Percentiles rank a stretch among this genome's conserved stretches.
Evolutionary conservation across 2,888 invertebrate species (phyloP).

Genomic region (Strigamia maritima): DNA sequence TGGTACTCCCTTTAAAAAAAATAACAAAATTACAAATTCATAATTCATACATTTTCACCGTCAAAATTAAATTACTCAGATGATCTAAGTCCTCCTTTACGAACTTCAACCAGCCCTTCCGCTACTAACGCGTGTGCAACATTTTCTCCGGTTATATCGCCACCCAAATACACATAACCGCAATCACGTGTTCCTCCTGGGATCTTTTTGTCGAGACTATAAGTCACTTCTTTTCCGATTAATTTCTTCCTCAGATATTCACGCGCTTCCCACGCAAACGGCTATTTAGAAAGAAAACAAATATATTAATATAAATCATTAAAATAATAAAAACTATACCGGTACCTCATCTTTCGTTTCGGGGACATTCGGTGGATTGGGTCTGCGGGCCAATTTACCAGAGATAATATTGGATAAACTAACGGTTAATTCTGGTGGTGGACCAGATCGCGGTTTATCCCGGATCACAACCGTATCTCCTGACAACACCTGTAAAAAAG

Average conservation of each 20-base stretch:
- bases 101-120: conserved; percentile 83
- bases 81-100: conserved; percentile 19
- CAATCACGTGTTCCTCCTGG: conserved; percentile 73
- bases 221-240: conserved; percentile 84
- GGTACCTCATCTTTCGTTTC: conserved; percentile 53
- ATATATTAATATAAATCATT: not conserved
- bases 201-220: conserved; percentile 73
- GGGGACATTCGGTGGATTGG: conserved; percentile 56
- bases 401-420: conserved; percentile 87
- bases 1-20: conserved; percentile 52
- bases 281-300: conserved; percentile 58
- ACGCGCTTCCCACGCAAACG: conserved; percentile 96
- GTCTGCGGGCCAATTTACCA: conserved; percentile 81
- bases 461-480: conserved; percentile 93
- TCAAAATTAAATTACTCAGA: not conserved
- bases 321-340: not conserved
- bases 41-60: not conserved
- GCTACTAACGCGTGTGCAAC: conserved; percentile 80
- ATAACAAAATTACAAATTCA: not conserved
- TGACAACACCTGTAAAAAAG: conserved; percentile 73
- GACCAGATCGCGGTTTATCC: conserved; percentile 74
- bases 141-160: conserved; percentile 76
- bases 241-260: conserved; percentile 90
- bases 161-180: conserved; percentile 80
- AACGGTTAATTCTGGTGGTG: conserved; percentile 88